Evolutionary conservation across 2,888 invertebrate species (phyloP).

Genomic region (Geotrupes spiniger): DNA sequence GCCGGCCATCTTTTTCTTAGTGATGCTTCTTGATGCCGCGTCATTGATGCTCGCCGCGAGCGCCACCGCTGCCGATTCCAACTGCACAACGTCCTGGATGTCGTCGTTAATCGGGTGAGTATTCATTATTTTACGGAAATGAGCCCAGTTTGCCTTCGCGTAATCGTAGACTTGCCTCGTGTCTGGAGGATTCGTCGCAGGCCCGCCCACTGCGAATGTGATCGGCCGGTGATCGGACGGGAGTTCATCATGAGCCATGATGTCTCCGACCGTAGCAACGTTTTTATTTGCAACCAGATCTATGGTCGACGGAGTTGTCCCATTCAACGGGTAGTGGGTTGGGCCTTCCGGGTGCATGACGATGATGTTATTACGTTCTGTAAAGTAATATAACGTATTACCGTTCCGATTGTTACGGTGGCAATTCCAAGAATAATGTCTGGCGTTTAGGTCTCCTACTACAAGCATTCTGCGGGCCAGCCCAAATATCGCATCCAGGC

Average conservation of each 20-base stretch:
- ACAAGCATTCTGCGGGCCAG: slow-evolving; percentile 2
- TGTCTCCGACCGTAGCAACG: not conserved
- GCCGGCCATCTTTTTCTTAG: too few species aligned
- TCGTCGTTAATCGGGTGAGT: too few species aligned
- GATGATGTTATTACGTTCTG: not conserved
- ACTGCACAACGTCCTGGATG: too few species aligned
- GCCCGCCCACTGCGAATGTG: too few species aligned
- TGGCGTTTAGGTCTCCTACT: slow-evolving; percentile 22
- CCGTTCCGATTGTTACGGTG: slow-evolving; percentile 19
- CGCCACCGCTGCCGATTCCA: too few species aligned
- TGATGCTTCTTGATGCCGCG: too few species aligned
- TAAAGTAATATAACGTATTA: slow-evolving; percentile 13
- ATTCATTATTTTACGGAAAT: too few species aligned
- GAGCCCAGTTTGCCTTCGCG: slow-evolving; percentile 2
- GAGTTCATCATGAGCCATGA: too few species aligned
- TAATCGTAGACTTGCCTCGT: not conserved
- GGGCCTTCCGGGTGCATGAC: slow-evolving; percentile 7
- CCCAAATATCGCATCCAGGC: not conserved
- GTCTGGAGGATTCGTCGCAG: too few species aligned
- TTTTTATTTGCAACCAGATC: slow-evolving; percentile 18
- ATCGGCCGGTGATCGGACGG: too few species aligned
- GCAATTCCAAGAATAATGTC: too few species aligned
- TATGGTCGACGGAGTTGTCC: slow-evolving; percentile 8
- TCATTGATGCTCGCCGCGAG: too few species aligned
- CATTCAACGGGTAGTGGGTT: slow-evolving; percentile 20